Evolutionary conservation across 2,797 vertebrate genomes (phyloP), one percentile per base, ranked within the genome.

Genomic region (Falco rusticolus): DNA sequence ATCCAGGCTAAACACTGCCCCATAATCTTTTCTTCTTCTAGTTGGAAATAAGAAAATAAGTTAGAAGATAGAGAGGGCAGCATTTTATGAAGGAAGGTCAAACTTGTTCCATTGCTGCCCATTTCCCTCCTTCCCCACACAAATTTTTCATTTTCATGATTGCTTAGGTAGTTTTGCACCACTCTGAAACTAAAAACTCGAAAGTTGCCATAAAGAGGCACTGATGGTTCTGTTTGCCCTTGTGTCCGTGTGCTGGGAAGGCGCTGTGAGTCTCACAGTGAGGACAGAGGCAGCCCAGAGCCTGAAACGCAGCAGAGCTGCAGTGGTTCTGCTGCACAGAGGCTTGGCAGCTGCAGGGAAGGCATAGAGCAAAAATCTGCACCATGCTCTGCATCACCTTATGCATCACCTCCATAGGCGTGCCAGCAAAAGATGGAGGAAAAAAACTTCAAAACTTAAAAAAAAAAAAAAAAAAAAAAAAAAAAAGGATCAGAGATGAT

Each of bases 311-410:
- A 90, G 89, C 65, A 91, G 51, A 88, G 59, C 63, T 88, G 87
- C 93, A 76, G 76, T 56, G 66, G 24, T 76, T 94, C 82, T 94
- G 76, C 91, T 91, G 59, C 72, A 86, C 57, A 54, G 41, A 86
- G 69, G 19, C 66, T 94, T 88, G 70, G 80, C 85, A 90, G 54
- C 76, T 76, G 39, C 54, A 85, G 26, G 29, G 34, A 51, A 85
- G 28, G 47, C 50, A 81, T 0, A 31, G 9, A 85, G 25, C 19
- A 89, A 76, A 93, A 84, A 61, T 61, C 59, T 48, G 74, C 63
- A 54, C 68, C 8, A 7, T 9, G 10, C 53, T 53, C n/a, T 51
- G 34, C 79, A 69, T 50, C 50, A 54, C 37, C 61, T 91, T 51
- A n/a, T 50, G 34, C 79, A 69, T 50, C 51, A 54, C 37, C 61